Evolutionary conservation across 1,140 invertebrate genomes (phyloP).

Genomic region (Brachionus angularis): DNA sequence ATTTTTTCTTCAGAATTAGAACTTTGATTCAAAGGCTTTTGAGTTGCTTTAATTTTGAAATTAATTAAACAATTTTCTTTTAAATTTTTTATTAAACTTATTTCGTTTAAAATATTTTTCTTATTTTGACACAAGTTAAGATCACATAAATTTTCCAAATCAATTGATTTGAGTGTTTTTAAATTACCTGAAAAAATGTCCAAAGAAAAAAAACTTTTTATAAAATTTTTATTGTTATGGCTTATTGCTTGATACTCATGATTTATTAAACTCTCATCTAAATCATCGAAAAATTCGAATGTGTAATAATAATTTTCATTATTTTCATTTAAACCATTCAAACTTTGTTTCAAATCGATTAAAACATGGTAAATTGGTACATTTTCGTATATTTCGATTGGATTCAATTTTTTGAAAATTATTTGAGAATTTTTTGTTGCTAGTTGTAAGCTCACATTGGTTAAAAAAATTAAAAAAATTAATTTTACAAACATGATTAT

Average conservation of each 20-base stretch:
- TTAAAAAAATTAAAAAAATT: neutral
- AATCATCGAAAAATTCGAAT: slow-evolving; percentile 1
- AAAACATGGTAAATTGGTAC: neutral
- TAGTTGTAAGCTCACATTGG: neutral
- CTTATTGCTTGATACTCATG: neutral
- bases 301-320: slow-evolving; percentile 1
- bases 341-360: slow-evolving; percentile 3
- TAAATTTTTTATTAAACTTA: neutral
- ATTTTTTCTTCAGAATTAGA: neutral
- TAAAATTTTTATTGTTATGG: neutral
- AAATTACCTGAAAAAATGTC: slow-evolving; percentile 1
- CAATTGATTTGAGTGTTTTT: slow-evolving; percentile 15
- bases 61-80: neutral
- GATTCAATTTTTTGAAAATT: neutral
- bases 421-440: neutral
- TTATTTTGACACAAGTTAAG: slow-evolving; percentile 31
- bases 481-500: neutral
- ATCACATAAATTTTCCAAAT: slow-evolving; percentile 28
- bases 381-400: neutral
- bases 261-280: too few relatives aligned
- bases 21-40: neutral
- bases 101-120: neutral
- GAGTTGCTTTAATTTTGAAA: slow-evolving; percentile 19
- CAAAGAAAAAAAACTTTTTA: slow-evolving; percentile 12
- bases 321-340: neutral